A percentile compares a stretch with the other conserved stretches of the same genome.
These are phyloP conservation scores for Apodemia hepburni DNA, from an alignment of 2,888 invertebrate species.

Conservation along the genomic window DNA sequence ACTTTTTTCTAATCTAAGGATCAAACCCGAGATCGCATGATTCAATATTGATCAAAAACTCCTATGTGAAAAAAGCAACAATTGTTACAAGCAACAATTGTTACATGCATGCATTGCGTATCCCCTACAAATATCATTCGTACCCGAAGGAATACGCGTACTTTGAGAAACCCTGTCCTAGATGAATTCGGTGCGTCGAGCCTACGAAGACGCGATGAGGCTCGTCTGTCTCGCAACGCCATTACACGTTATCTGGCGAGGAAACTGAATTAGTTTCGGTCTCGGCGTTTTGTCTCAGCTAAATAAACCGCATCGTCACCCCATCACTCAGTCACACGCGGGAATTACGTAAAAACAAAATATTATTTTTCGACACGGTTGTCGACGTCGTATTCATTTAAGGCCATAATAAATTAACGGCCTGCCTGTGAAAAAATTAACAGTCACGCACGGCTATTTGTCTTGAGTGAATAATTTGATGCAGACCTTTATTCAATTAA, in stretches of 20 bases:
- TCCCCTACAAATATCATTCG: no score
- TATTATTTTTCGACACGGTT: conserved; percentile 61
- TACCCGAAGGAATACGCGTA: no score
- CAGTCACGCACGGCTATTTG: conserved; percentile 25
- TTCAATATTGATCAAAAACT: no score
- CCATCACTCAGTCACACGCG: conserved; percentile 54
- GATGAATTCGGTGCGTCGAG: not conserved
- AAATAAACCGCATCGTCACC: conserved; percentile 53
- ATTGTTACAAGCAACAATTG: no score
- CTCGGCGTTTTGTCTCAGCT: conserved; percentile 28
- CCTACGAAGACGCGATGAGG: not conserved
- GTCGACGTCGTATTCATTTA: conserved; percentile 53
- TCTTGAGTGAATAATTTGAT: conserved; percentile 20
- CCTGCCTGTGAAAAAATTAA: conserved; percentile 25
- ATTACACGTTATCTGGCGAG: conserved; percentile 4
- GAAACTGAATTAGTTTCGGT: conserved; percentile 26
- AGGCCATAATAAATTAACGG: conserved; percentile 52
- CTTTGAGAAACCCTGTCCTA: no score
- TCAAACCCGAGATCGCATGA: no score
- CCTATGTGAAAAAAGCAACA: no score
- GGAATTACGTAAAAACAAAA: conserved; percentile 65
- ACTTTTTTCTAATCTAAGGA: no score
- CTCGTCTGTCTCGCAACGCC: conserved; percentile 14
- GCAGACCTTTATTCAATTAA: conserved; percentile 5
- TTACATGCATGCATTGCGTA: no score